Evolutionary conservation across 2,797 vertebrate genomes (phyloP).

Genomic region (Gymnopithys bicolor): DNA sequence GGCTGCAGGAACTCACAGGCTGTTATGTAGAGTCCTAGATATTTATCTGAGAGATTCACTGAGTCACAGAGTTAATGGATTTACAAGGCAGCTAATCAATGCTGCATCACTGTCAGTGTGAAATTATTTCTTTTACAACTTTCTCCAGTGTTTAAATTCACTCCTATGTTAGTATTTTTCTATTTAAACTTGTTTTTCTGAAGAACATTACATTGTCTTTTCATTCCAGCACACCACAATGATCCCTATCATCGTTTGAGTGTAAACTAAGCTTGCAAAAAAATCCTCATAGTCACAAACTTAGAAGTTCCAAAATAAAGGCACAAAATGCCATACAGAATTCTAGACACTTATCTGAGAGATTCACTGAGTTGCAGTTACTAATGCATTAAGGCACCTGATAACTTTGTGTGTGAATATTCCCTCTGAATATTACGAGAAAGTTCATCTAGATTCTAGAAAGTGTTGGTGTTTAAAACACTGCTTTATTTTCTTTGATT

Average conservation of each 20-base stretch:
- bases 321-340: neutral
- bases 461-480: neutral
- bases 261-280: neutral
- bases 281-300: neutral
- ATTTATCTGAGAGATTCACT: neutral
- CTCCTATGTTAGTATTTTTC: neutral
- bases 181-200: constrained; percentile 5
- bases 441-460: neutral
- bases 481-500: neutral
- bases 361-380: neutral
- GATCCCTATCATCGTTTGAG: neutral
- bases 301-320: neutral
- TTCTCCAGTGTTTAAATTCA: neutral
- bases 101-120: neutral
- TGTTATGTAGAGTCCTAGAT: neutral
- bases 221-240: neutral
- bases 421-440: neutral
- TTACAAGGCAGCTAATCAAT: neutral
- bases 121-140: neutral
- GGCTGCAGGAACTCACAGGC: neutral
- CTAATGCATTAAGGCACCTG: neutral
- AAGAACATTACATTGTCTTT: constrained; percentile 13
- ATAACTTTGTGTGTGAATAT: neutral
- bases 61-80: neutral
- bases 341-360: neutral